These are phyloP conservation scores for Prunella fulvescens DNA, from an alignment of 2,113 vertebrate species.

Conservation along the genomic window DNA sequence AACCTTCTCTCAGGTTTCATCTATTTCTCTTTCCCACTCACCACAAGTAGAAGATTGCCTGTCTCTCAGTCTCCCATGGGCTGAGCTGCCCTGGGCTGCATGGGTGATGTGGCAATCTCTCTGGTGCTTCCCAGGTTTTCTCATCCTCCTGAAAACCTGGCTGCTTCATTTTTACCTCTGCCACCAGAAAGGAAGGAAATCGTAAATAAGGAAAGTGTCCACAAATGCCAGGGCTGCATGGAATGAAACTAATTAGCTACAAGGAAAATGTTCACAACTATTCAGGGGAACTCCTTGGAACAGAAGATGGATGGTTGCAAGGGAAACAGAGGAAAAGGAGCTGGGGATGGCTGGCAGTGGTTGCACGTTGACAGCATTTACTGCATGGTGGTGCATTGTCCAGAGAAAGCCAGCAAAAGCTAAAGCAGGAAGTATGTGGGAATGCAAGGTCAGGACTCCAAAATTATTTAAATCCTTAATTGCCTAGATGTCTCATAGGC, in stretches of 20 bases:
- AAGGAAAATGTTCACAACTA: background rate
- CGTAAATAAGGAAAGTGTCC: background rate
- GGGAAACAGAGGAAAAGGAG: background rate
- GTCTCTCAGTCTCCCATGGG: background rate
- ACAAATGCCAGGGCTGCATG: background rate
- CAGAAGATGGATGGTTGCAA: background rate
- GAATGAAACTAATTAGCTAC: background rate
- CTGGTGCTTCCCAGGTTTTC: background rate
- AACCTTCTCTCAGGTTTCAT: background rate
- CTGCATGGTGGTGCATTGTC: background rate
- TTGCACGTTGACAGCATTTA: background rate
- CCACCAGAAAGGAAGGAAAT: background rate
- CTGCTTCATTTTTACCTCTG: background rate
- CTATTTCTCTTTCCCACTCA: background rate
- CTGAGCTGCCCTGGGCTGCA: background rate
- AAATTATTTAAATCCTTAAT: background rate
- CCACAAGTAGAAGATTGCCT: background rate
- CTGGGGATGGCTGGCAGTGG: background rate
- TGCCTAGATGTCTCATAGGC: background rate
- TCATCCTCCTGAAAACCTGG: background rate
- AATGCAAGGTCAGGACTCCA: background rate
- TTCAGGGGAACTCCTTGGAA: background rate
- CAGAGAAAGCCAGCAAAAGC: background rate
- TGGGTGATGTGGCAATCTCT: accelerated
- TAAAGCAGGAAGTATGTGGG: background rate